Evolutionary conservation across 2,113 vertebrate genomes (phyloP).

Genomic region (Prionailurus bengalensis): DNA sequence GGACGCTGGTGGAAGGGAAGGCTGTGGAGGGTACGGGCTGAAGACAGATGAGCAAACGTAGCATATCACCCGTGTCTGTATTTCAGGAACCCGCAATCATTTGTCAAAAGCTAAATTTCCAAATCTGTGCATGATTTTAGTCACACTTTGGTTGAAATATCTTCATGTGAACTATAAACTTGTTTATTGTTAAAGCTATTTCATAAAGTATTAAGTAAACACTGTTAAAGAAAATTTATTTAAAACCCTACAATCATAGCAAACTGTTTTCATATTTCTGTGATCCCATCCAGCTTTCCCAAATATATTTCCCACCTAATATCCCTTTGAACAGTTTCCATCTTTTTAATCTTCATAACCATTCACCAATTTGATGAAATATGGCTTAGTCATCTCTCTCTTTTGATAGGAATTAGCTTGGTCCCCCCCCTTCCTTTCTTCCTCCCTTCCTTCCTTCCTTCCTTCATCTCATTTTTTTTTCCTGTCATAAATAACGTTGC

Average conservation of each 20-base stretch:
- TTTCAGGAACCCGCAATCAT: not conserved
- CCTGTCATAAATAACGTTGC: not conserved
- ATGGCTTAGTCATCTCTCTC: not conserved
- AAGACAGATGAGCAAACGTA: not conserved
- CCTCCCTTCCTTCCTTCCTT: too few relatives aligned
- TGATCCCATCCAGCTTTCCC: not conserved
- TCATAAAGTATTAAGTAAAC: not conserved
- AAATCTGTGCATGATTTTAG: not conserved
- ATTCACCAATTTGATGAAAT: slow-evolving; percentile 1
- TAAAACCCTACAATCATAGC: not conserved
- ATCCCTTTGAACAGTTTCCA: not conserved
- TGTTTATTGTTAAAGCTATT: not conserved
- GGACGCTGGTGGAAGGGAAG: not conserved
- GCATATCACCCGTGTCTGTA: fast-evolving
- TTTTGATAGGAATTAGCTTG: slow-evolving; percentile 49
- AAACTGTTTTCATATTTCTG: not conserved
- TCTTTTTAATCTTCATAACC: not conserved
- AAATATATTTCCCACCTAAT: slow-evolving; percentile 19
- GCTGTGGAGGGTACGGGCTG: not conserved
- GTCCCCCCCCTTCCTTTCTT: not conserved
- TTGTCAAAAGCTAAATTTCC: not conserved
- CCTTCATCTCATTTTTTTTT: not conserved
- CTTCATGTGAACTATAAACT: not conserved
- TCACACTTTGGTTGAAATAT: slow-evolving; percentile 41
- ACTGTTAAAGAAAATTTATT: not conserved